phyloP scores from a whole-genome alignment of 2,888 invertebrate genomes.

The Brachyptera risi region DNA sequence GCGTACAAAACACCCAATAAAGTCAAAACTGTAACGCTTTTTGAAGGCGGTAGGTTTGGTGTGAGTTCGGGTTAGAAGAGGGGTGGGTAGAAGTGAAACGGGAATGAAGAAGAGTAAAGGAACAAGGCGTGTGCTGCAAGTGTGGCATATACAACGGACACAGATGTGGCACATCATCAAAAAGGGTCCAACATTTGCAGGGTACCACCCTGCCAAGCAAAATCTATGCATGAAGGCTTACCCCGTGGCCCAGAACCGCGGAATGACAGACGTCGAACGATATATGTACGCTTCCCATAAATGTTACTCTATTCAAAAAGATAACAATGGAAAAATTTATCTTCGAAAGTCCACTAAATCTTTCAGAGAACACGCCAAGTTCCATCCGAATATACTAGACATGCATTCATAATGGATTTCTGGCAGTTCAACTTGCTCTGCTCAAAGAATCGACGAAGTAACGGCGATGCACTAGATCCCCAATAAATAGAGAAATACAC shows the following conservation, averaged over 20 bases:
- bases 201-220: background rate
- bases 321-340: conserved; percentile 16
- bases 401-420: conserved; percentile 18
- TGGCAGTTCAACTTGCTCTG: background rate
- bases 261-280: too few species aligned
- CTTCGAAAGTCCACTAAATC: conserved; percentile 14
- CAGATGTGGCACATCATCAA: conserved; percentile 1
- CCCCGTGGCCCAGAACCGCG: too few species aligned
- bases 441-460: background rate
- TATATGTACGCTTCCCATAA: conserved; percentile 17
- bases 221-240: too few species aligned
- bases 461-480: too few species aligned
- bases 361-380: conserved; percentile 13
- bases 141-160: too few species aligned
- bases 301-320: conserved; percentile 15
- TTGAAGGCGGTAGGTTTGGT: background rate
- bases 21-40: conserved; percentile 1
- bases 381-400: background rate
- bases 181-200: too few species aligned
- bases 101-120: background rate
- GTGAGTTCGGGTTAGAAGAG: background rate
- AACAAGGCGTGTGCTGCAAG: background rate
- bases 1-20: conserved; percentile 6
- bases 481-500: too few species aligned
- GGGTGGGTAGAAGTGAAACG: background rate